Conservation (phyloP, 2,888 invertebrate species). For the Andrena marginata region DNA sequence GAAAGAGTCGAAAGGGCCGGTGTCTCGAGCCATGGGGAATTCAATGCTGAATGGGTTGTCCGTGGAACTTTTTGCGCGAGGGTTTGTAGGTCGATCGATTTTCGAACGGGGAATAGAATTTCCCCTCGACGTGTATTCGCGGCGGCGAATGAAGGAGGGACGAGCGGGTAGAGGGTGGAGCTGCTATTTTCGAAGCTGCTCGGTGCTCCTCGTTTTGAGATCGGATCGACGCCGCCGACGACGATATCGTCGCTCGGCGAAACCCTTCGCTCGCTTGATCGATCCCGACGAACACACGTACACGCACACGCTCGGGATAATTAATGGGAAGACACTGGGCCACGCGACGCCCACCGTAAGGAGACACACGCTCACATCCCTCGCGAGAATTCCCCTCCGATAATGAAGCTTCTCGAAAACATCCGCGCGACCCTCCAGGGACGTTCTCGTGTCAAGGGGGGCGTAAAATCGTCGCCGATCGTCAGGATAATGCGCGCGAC, state of each 20-base stretch:
- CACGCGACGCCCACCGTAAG: background rate
- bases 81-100: slow-evolving; percentile 50
- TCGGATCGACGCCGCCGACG: background rate
- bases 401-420: too few species aligned
- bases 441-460: slow-evolving; percentile 1
- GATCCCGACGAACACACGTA: background rate
- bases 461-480: slow-evolving; percentile 27
- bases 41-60: slow-evolving; percentile 37
- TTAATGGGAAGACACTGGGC: slow-evolving; percentile 1
- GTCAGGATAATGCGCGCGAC: slow-evolving; percentile 5
- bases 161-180: too few species aligned
- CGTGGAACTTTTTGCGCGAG: slow-evolving; percentile 50
- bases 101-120: background rate
- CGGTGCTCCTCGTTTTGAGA: background rate
- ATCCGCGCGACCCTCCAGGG: background rate
- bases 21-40: background rate
- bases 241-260: background rate
- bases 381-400: too few species aligned
- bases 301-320: background rate
- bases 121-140: background rate
- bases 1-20: background rate
- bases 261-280: slow-evolving; percentile 22
- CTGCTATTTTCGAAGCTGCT: background rate
- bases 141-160: background rate
- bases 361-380: background rate